Evolutionary conservation across 2,888 invertebrate genomes (phyloP).

Genomic region (Tachina lurida): DNA sequence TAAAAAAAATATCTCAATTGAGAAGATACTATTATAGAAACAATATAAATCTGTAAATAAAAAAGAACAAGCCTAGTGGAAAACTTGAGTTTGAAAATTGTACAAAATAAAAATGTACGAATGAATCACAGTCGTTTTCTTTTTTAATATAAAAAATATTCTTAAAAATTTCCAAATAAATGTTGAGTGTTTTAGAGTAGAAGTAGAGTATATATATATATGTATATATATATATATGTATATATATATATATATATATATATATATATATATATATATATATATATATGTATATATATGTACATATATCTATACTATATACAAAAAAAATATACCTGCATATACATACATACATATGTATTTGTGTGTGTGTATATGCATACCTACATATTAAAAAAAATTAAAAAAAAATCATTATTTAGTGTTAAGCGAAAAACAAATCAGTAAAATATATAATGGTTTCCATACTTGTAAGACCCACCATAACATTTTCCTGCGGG

Average conservation of each 20-base stretch:
- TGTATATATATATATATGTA: not conserved
- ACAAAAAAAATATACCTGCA: not conserved
- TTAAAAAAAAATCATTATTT: slow-evolving; percentile 54
- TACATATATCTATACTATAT: not conserved
- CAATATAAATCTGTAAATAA: too few relatives aligned
- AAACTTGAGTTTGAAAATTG: too few relatives aligned
- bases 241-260: slow-evolving; percentile 4
- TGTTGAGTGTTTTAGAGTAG: slow-evolving; percentile 65
- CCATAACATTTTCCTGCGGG: not conserved
- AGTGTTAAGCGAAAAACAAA: slow-evolving; percentile 50
- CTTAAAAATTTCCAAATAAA: slow-evolving; percentile 48
- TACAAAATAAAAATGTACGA: not conserved
- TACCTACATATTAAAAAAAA: slow-evolving; percentile 37
- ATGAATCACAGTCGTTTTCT: slow-evolving; percentile 29
- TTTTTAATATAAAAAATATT: slow-evolving; percentile 30
- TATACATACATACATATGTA: not conserved
- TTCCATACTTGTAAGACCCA: not conserved
- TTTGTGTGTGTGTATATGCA: not conserved
- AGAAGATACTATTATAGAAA: too few relatives aligned
- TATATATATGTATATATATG: too few relatives aligned
- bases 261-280: slow-evolving; percentile 31
- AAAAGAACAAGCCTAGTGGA: too few relatives aligned
- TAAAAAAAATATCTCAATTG: too few relatives aligned
- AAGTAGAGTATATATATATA: slow-evolving; percentile 16
- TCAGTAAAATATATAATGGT: not conserved